Base-by-base conservation (phyloP, 1,140 invertebrate species). In the Diabrotica virgifera region DNA sequence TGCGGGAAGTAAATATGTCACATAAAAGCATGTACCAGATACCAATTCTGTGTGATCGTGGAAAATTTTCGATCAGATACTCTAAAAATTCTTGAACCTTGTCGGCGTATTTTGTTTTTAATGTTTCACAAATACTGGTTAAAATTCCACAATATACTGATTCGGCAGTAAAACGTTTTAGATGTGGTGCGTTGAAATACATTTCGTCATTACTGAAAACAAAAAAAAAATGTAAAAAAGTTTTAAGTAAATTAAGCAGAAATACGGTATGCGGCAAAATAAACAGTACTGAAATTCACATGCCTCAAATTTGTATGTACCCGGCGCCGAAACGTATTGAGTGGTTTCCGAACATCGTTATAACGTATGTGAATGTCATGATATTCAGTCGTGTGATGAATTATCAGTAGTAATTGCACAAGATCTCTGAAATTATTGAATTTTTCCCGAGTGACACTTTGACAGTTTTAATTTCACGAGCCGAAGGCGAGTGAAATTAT, bases 31-130 rank as follows among this genome's bases (percentile, higher is more conserved):
- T 38, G 37, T 66, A 72, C 70, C 70, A 72, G 10, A 14, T 14
- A 24, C 65, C 70, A 2, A 63, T 37, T 57, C 52, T 57, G 10
- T 60, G 24, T 7, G 57, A 62, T 12, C 59, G 12, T 5, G 54
- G 67, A 14, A 64, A 62, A 0, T 62, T 51, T 51, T 62, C 24
- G 24, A 68, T 68, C n/a, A 74, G 50, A 36, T 56, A 72, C 53
- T 70, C 61, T 36, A 68, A 12, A 70, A 70, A 74, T 10, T 36
- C 60, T 57, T 65, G 62, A 5, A 69, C 72, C 9, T 69, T 51
- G 9, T 62, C 35, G 46, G 60, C 62, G 50, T 52, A 55, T 64
- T 68, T 64, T 12, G 63, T 62, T 35, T 14, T 63, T 8, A 69
- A 12, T 12, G 52, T 5, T 14, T 66, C 58, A 24, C 50, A 37